Base-by-base conservation (phyloP, 2,113 vertebrate species). In the Nothobranchius kuhntae region DNA sequence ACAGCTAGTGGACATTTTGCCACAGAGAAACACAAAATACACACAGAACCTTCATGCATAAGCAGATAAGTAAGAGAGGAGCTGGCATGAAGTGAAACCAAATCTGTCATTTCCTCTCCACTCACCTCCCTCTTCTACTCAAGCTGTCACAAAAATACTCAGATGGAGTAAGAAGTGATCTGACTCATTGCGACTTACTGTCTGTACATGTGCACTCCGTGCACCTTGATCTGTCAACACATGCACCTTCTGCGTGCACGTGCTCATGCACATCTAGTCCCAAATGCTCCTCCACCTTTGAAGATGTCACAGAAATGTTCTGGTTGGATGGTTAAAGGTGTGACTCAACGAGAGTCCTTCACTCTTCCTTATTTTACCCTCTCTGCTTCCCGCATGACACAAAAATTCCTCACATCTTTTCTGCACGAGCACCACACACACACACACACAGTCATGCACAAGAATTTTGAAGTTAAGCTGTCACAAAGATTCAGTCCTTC, bases 271-370 rank as follows among this genome's bases (percentile, higher is more conserved):
- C 46, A 53, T 50, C 53, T 61, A 65, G 44, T 45, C 42, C 21
- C 42, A 12, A 30, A n/a, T 24, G 60, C 58, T 67, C 60, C 71
- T 68, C 40, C 58, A 24, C 60, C 61, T 48, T 14, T 53, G 24
- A 79, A 77, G 74, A 75, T 84, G 84, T 85, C 87, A 88, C 65
- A 83, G 61, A 87, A 71, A 86, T 83, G 69, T 83, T 77, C 72
- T 74, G 77, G 45, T 71, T 24, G 17, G 58, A 26, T 53, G 70
- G 47, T 73, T 60, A 61, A 71, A 53, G 48, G 59, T 66, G 77
- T 77, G 77, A 87, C 74, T 83, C 75, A 84, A 71, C 66, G 71
- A 69, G 72, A 70, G 63, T 74, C 64, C 51, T 57, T 71, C 66
- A 59, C 24, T 68, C 64, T 55, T 60, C 53, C 45, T 69, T 78